phyloP scores from a whole-genome alignment of 2,797 vertebrate genomes.

The Anguilla obscura region DNA sequence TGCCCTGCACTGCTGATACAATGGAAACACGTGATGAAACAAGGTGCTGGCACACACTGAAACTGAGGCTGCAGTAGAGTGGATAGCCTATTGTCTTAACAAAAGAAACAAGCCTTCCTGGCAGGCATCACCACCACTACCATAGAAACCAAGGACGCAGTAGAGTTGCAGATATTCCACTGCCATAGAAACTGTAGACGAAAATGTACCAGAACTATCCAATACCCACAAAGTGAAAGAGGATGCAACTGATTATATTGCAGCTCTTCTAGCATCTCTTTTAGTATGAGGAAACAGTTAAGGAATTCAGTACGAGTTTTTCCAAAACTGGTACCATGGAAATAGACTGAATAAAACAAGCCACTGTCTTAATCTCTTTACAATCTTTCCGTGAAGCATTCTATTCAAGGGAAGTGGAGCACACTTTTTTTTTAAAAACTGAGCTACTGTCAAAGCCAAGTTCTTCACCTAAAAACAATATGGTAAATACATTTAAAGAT shows the following conservation, averaged over 20 bases:
- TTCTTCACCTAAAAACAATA: not conserved
- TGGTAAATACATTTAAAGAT: not conserved
- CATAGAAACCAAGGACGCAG: not conserved
- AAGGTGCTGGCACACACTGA: not conserved
- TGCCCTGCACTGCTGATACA: not conserved
- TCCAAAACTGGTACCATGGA: constrained; percentile 5
- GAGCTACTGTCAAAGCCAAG: constrained; percentile 12
- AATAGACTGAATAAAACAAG: constrained; percentile 4
- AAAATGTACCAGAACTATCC: not conserved
- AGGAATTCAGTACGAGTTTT: not conserved
- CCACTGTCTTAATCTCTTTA: constrained; percentile 29
- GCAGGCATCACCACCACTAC: not conserved
- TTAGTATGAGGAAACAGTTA: not conserved
- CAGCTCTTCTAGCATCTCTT: not conserved
- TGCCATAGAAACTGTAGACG: not conserved
- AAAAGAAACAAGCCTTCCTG: not conserved
- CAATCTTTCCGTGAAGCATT: constrained; percentile 21
- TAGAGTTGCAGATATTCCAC: not conserved
- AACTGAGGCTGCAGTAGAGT: not conserved
- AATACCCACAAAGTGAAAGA: not conserved
- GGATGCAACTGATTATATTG: not conserved
- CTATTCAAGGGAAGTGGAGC: not conserved
- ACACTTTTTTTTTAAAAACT: not conserved
- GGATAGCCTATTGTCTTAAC: not conserved
- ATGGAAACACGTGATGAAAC: constrained; percentile 2